Conservation (phyloP, 2,888 invertebrate species). For the Acrobasis repandana region DNA sequence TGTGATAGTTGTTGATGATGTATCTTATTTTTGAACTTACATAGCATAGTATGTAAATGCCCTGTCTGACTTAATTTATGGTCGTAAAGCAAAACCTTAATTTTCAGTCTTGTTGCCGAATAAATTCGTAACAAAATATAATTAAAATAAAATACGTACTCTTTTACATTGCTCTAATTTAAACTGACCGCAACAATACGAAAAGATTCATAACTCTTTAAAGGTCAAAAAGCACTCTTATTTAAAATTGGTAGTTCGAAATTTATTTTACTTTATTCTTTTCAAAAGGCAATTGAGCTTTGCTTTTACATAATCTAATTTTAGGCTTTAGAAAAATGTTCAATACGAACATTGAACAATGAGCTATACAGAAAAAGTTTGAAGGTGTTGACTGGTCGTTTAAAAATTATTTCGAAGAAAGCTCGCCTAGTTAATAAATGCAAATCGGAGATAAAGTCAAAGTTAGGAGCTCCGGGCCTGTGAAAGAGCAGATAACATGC, state of each 20-base stretch:
- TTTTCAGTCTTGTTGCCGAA: too few species aligned
- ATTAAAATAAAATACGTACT: background rate
- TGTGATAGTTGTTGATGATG: too few species aligned
- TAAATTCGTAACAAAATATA: too few species aligned
- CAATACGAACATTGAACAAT: background rate
- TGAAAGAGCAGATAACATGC: slow-evolving; percentile 26
- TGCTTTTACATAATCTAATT: background rate
- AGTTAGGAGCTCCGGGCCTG: slow-evolving; percentile 24
- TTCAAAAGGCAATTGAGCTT: background rate
- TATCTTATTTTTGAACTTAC: too few species aligned
- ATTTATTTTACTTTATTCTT: background rate
- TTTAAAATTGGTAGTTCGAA: background rate
- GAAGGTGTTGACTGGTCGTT: background rate
- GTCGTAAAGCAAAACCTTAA: too few species aligned
- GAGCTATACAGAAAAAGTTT: background rate
- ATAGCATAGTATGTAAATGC: too few species aligned
- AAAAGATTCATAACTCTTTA: background rate
- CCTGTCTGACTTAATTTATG: too few species aligned
- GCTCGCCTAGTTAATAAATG: slow-evolving; percentile 31
- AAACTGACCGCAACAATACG: background rate
- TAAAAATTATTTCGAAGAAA: slow-evolving; percentile 5
- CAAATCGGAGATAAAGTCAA: slow-evolving; percentile 31
- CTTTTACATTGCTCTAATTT: background rate
- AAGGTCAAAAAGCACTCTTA: background rate
- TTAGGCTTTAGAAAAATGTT: background rate